phyloP scores from a whole-genome alignment of 2,113 vertebrate species.

The Hippocampus barbouri region DNA sequence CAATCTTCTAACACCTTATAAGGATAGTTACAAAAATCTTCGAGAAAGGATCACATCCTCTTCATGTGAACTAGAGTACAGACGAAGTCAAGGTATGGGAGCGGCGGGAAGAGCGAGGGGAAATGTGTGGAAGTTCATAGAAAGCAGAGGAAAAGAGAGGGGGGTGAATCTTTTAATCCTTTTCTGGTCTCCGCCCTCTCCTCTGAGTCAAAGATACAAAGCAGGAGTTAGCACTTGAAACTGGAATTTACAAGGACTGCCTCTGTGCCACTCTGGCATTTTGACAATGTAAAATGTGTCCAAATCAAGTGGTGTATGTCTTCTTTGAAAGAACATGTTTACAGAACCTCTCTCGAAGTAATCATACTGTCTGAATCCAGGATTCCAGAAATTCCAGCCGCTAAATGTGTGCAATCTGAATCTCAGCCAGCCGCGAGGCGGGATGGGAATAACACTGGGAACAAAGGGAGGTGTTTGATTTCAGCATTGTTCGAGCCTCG shows the following conservation, averaged over 20 bases:
- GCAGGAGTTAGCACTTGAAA: slow-evolving; percentile 54
- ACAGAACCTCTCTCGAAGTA: slow-evolving; percentile 44
- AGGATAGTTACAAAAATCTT: neutral
- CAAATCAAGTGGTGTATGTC: neutral
- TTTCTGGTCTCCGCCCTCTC: slow-evolving; percentile 54
- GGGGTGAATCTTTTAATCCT: slow-evolving; percentile 46
- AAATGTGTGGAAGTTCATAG: slow-evolving; percentile 44
- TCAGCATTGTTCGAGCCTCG: slow-evolving; percentile 44
- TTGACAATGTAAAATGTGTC: slow-evolving; percentile 29
- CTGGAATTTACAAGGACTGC: slow-evolving; percentile 53
- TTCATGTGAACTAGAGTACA: slow-evolving; percentile 37
- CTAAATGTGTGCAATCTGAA: slow-evolving; percentile 71
- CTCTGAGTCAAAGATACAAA: slow-evolving; percentile 56
- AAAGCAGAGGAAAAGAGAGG: slow-evolving; percentile 54
- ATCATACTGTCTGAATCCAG: slow-evolving; percentile 64
- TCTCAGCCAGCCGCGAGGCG: slow-evolving; percentile 62
- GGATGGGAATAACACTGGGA: slow-evolving; percentile 45
- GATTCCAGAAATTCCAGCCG: slow-evolving; percentile 78
- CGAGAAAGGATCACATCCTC: slow-evolving; percentile 29
- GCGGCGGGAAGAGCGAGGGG: slow-evolving; percentile 17
- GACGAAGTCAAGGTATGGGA: slow-evolving; percentile 57
- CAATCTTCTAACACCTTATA: slow-evolving; percentile 7
- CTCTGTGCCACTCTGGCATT: slow-evolving; percentile 45
- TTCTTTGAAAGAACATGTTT: slow-evolving; percentile 35
- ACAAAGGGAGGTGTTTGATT: slow-evolving; percentile 39